Conservation (phyloP, 2,797 vertebrate species). For the Trachurus trachurus region DNA sequence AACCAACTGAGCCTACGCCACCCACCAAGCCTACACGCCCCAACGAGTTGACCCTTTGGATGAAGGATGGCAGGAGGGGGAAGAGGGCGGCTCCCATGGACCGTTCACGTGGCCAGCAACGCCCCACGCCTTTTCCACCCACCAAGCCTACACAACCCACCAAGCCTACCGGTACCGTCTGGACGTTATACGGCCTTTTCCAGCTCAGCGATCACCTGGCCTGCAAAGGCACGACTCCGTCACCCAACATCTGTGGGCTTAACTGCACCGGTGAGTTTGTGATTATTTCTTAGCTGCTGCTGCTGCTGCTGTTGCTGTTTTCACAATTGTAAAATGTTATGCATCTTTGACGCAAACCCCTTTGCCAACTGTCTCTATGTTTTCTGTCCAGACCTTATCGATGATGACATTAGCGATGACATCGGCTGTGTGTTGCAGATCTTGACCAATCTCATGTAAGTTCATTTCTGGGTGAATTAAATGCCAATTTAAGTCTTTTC, state of each 20-base stretch:
- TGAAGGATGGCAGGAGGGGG: too few relatives aligned
- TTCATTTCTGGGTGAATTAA: background rate
- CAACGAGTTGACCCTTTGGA: too few relatives aligned
- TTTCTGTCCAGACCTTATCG: slow-evolving; percentile 59
- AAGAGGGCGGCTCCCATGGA: too few relatives aligned
- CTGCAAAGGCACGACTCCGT: slow-evolving; percentile 34
- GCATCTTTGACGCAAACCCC: background rate
- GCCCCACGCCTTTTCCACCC: too few relatives aligned
- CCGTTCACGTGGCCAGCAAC: too few relatives aligned
- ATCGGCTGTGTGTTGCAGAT: slow-evolving; percentile 60
- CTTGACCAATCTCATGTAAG: slow-evolving; percentile 39
- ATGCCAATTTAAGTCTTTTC: too few relatives aligned
- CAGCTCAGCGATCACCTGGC: slow-evolving; percentile 64
- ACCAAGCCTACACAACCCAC: too few relatives aligned
- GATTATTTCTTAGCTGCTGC: too few relatives aligned
- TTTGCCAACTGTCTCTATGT: background rate
- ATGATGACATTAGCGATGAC: slow-evolving; percentile 68
- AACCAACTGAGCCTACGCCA: too few relatives aligned
- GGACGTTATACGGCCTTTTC: slow-evolving; percentile 69
- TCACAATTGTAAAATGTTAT: background rate
- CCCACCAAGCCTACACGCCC: too few relatives aligned
- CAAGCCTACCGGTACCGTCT: too few relatives aligned
- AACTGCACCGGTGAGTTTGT: slow-evolving; percentile 64
- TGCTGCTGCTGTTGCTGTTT: background rate
- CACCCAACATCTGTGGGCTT: slow-evolving; percentile 56